phyloP scores from a whole-genome alignment of 1,140 invertebrate species.

The Camponotus pennsylvanicus region DNA sequence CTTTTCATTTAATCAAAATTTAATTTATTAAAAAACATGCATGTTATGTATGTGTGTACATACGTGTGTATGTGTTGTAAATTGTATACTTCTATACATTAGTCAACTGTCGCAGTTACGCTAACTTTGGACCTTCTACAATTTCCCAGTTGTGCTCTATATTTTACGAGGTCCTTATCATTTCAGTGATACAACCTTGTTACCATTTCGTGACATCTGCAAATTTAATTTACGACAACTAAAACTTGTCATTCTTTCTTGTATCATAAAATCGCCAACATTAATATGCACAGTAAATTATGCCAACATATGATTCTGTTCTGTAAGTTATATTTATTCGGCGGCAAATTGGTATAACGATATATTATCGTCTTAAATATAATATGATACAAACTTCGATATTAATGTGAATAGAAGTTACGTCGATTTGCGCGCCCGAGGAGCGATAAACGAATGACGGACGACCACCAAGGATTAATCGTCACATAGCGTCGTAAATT shows the following conservation, averaged over 20 bases:
- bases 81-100: conserved; percentile 11
- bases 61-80: neutral
- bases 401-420: conserved; percentile 7
- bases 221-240: conserved; percentile 19
- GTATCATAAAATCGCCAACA: neutral
- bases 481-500: conserved; percentile 54
- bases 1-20: conserved; percentile 26
- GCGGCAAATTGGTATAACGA: neutral
- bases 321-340: neutral
- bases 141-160: neutral
- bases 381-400: neutral
- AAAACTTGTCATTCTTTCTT: neutral
- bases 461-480: conserved; percentile 40
- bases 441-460: conserved; percentile 42
- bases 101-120: neutral
- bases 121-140: neutral
- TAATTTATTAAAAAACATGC: neutral
- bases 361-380: neutral
- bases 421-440: neutral
- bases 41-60: too few species aligned
- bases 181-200: neutral
- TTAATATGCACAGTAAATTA: neutral
- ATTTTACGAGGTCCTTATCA: conserved; percentile 15
- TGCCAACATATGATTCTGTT: neutral
- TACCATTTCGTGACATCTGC: neutral